Evolutionary conservation across 2,888 invertebrate species (phyloP).

Genomic region (Rhorus exstirpatorius): DNA sequence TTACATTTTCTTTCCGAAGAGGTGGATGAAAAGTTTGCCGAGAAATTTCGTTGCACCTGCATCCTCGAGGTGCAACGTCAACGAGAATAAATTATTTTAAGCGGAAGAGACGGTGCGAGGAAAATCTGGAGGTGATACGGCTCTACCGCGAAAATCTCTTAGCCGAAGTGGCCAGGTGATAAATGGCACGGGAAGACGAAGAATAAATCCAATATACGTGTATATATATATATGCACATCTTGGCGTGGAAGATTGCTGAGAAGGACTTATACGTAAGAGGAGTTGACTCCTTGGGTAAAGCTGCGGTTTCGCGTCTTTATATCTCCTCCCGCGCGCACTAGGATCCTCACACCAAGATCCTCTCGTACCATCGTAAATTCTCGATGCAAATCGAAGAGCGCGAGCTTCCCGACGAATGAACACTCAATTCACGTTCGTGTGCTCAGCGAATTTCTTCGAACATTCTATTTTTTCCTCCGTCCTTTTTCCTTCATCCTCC

Average conservation of each 20-base stretch:
- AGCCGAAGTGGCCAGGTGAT: conserved; percentile 63
- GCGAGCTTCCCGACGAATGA: conserved; percentile 57
- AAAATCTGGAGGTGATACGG: conserved; percentile 44
- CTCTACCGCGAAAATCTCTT: conserved; percentile 63
- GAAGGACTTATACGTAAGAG: conserved; percentile 53
- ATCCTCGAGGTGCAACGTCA: conserved; percentile 37
- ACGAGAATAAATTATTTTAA: too few species aligned
- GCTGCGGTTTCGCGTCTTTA: conserved; percentile 58
- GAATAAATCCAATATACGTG: conserved; percentile 21
- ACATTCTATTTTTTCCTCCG: conserved; percentile 17
- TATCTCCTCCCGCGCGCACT: conserved; percentile 3
- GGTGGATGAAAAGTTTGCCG: conserved; percentile 55
- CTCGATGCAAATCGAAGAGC: conserved; percentile 65
- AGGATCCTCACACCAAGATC: conserved; percentile 53
- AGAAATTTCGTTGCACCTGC: conserved; percentile 51
- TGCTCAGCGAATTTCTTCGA: conserved; percentile 62
- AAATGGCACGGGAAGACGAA: conserved; percentile 44
- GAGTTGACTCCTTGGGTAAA: conserved; percentile 58
- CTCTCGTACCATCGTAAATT: conserved; percentile 59
- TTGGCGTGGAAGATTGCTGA: conserved; percentile 46
- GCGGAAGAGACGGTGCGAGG: conserved; percentile 34
- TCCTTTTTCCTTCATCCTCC: conserved; percentile 6
- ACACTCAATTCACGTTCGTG: conserved; percentile 60
- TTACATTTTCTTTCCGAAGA: conserved; percentile 41
- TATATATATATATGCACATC: background rate